phyloP scores from a whole-genome alignment of 1,140 invertebrate species.

The Sogatella furcifera region DNA sequence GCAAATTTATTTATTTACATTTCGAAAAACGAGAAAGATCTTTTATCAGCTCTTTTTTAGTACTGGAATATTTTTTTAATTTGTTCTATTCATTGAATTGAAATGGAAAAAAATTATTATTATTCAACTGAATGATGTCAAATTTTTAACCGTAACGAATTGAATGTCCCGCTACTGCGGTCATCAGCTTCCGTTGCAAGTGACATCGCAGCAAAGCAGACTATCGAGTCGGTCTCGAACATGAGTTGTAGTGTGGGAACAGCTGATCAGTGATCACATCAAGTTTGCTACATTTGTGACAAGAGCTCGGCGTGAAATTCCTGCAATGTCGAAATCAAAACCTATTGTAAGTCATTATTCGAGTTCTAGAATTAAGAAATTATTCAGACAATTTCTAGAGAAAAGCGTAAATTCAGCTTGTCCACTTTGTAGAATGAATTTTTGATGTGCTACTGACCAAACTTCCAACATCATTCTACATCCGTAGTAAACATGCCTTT shows the following conservation, averaged over 20 bases:
- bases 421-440: not conserved
- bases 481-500: constrained; percentile 21
- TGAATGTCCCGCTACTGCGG: too few species aligned
- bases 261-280: constrained; percentile 10
- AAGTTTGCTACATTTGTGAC: constrained; percentile 8
- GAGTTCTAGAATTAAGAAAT: not conserved
- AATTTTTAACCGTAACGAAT: too few species aligned
- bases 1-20: too few species aligned
- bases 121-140: too few species aligned
- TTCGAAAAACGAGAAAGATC: too few species aligned
- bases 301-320: constrained; percentile 13
- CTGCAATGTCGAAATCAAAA: constrained; percentile 18
- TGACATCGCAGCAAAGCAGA: too few species aligned
- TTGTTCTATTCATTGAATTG: too few species aligned
- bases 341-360: constrained; percentile 19
- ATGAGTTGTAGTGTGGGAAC: constrained; percentile 1
- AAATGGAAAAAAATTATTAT: too few species aligned
- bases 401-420: not conserved
- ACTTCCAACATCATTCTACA: not conserved
- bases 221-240: too few species aligned
- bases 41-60: too few species aligned
- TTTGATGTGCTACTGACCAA: not conserved
- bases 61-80: too few species aligned
- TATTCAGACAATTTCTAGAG: not conserved
- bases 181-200: too few species aligned